Percentiles rank a stretch among this genome's conserved stretches.
Evolutionary conservation across 2,797 vertebrate genomes (phyloP).

Genomic region (Tauraco hartlaubi): DNA sequence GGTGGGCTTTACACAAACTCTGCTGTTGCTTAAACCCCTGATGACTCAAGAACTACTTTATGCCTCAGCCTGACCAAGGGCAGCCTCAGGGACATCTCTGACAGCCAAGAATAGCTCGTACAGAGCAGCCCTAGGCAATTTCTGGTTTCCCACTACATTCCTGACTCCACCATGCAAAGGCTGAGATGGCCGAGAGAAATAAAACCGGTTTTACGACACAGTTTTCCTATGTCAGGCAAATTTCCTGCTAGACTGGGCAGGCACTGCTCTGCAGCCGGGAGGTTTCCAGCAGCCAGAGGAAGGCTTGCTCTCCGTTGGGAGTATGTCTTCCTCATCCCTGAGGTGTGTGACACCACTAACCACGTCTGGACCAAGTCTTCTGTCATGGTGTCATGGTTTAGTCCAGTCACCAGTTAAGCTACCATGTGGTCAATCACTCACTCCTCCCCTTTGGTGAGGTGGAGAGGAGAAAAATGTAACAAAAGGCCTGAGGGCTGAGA

Average conservation of each 20-base stretch:
- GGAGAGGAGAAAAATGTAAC: too few species aligned
- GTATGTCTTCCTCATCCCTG: neutral
- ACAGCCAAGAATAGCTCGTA: constrained; percentile 30
- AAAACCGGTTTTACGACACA: neutral
- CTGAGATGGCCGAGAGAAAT: neutral
- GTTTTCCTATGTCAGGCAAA: neutral
- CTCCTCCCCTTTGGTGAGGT: too few species aligned
- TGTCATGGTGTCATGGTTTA: too few species aligned
- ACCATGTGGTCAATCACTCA: too few species aligned
- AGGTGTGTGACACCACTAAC: neutral
- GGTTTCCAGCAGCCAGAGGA: neutral
- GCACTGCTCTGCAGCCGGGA: neutral
- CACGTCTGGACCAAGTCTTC: rapidly evolving
- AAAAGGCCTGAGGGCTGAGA: too few species aligned
- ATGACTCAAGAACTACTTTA: neutral
- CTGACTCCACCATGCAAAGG: neutral
- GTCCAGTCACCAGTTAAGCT: too few species aligned
- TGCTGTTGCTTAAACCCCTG: neutral
- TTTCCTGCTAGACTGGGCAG: neutral
- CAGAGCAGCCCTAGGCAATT: neutral
- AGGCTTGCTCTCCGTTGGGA: rapidly evolving
- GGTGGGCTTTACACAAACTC: neutral
- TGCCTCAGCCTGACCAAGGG: neutral
- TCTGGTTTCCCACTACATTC: constrained; percentile 39
- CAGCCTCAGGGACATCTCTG: neutral